Base-by-base conservation (phyloP, 2,113 vertebrate genomes). In the Bolborhynchus lineola region DNA sequence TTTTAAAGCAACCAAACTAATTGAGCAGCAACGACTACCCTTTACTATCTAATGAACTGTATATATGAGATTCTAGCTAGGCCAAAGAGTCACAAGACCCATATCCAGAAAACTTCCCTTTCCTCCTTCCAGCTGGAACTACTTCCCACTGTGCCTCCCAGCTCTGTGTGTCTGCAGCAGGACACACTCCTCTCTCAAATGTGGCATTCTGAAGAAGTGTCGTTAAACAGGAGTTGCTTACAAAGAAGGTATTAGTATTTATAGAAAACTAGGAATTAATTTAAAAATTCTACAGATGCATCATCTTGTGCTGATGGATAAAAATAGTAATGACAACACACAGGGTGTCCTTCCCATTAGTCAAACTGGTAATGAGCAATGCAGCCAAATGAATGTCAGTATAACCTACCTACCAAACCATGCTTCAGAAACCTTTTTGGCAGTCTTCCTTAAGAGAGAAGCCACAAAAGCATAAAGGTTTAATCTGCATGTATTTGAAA, bases 281-380 rank as follows among this genome's bases (percentile, higher is more conserved):
- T 63, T 0, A 1, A 70, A 84, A 91, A 93, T 33, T 86, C 59
- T 88, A 55, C 63, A 80, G 87, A 79, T 5, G 3, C n/a, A 57
- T 70, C 63, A 88, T 65, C 44, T 49, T 80, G 82, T 65, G 50
- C 79, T 59, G 49, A 69, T 42, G 68, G 91, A 52, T 80, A 91
- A 95, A 93, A 96, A 95, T 80, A 95, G 85, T 47, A 94, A 91
- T 88, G 78, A 84, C 78, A 82, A 11, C 77, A 89, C 72, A 53
- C 68, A 46, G 62, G 25, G 24, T 94, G 77, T 39, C 53, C 37
- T 47, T 87, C 69, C 74, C 72, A 93, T 82, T 84, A 89, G 83
- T 82, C 81, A 85, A 78, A 64, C 62, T 87, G 78, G 28, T 37
- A 75, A 92, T 79, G 42, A 91, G 62, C 92, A 95, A 95, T 44